Conservation (phyloP, 2,797 vertebrate genomes). For the Acanthurus leucopareius region DNA sequence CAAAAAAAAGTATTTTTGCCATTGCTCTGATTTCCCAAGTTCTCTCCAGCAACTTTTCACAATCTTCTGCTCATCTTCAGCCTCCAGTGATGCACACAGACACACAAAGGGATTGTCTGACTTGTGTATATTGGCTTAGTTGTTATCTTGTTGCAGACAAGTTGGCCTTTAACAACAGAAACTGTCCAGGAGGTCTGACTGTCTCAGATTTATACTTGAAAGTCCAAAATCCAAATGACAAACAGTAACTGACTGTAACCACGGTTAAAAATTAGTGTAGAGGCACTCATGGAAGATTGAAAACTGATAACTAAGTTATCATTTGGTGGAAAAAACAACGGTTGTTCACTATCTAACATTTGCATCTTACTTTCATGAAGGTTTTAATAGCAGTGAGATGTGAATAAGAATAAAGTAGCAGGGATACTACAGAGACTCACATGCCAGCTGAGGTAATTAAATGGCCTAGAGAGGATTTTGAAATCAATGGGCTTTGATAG, state of each 20-base stretch:
- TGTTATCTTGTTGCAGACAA: neutral
- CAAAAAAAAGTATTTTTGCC: neutral
- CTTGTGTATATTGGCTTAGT: neutral
- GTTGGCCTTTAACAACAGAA: neutral
- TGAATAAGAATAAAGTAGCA: constrained; percentile 26
- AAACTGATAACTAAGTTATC: neutral
- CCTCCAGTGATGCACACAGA: neutral
- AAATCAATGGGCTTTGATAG: constrained; percentile 70
- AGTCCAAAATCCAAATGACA: constrained; percentile 27
- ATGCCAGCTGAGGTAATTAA: constrained; percentile 62
- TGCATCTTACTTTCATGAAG: constrained; percentile 5
- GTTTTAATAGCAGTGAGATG: constrained; percentile 23
- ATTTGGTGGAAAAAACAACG: neutral
- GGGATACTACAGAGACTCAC: constrained; percentile 16
- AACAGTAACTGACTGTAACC: neutral
- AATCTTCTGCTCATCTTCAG: neutral
- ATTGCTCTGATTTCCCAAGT: neutral
- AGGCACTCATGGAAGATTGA: neutral
- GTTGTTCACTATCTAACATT: neutral
- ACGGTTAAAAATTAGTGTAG: constrained; percentile 3
- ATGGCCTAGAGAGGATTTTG: constrained; percentile 60
- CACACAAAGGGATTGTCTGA: neutral
- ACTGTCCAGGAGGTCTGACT: neutral
- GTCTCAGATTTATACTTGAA: constrained; percentile 14
- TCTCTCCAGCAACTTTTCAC: neutral